phyloP scores from a whole-genome alignment of 2,797 vertebrate species.

The Numenius phaeopus region DNA sequence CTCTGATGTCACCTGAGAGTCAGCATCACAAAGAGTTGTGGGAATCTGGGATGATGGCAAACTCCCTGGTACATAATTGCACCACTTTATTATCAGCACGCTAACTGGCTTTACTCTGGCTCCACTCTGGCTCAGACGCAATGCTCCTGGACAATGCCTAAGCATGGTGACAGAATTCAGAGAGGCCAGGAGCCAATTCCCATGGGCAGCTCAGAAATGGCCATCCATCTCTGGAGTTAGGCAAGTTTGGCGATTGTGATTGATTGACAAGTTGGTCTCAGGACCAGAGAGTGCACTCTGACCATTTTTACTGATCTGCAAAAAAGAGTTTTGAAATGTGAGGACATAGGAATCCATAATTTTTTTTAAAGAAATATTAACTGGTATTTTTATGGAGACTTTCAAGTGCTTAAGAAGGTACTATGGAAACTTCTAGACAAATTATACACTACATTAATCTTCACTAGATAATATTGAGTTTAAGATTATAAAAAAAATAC shows the following conservation, averaged over 20 bases:
- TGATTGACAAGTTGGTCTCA: not conserved
- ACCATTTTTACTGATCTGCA: not conserved
- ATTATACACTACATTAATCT: not conserved
- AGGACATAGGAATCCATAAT: not conserved
- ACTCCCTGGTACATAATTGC: not conserved
- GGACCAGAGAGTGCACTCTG: not conserved
- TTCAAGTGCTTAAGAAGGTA: not conserved
- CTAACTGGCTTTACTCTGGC: not conserved
- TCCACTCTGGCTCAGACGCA: not conserved
- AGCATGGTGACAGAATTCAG: not conserved
- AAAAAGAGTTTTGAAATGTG: not conserved
- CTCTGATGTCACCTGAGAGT: not conserved
- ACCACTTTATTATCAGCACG: not conserved
- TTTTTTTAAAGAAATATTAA: not conserved
- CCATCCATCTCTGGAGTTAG: no score
- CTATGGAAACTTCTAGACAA: not conserved
- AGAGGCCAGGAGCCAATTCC: not conserved
- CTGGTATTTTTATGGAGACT: not conserved
- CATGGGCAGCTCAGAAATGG: not conserved
- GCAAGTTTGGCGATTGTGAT: accelerated
- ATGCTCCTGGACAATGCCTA: not conserved
- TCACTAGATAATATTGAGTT: not conserved
- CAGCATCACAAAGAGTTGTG: not conserved
- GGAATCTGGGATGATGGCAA: not conserved
- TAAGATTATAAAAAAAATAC: not conserved